A percentile compares a stretch with the other conserved stretches of the same genome.
phyloP scores from a whole-genome alignment of 2,888 invertebrate genomes.

The Mechanitis messenoides region DNA sequence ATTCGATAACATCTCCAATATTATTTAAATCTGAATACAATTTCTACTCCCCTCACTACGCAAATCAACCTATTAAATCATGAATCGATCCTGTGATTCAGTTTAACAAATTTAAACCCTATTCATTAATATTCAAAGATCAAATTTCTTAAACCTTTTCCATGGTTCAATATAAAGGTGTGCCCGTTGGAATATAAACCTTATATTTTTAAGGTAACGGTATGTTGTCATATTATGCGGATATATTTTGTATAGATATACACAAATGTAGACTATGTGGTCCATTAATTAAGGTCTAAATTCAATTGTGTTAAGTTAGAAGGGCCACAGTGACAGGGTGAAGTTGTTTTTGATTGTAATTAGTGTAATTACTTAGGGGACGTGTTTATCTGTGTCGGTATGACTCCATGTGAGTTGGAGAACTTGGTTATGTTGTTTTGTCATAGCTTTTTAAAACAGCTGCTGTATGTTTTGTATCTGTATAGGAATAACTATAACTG shows the following conservation, averaged over 20 bases:
- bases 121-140: conserved; percentile 4
- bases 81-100: conserved; percentile 22
- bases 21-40: conserved; percentile 6
- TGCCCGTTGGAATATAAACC: conserved; percentile 7
- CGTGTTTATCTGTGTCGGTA: conserved; percentile 33
- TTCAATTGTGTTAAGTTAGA: conserved; percentile 23
- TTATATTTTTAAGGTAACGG: background rate
- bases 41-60: conserved; percentile 34
- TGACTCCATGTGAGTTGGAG: conserved; percentile 8
- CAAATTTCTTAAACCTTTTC: background rate
- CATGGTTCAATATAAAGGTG: background rate
- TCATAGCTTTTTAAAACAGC: too few relatives aligned
- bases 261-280: conserved; percentile 13
- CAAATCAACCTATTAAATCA: conserved; percentile 51
- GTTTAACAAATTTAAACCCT: conserved; percentile 20
- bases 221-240: conserved; percentile 3
- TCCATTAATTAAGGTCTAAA: conserved; percentile 25
- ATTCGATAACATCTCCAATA: background rate
- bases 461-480: too few relatives aligned
- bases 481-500: too few relatives aligned
- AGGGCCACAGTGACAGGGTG: conserved; percentile 36
- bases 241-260: background rate
- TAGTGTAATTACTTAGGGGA: conserved; percentile 60
- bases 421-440: background rate
- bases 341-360: conserved; percentile 54